Conservation (phyloP, 2,797 vertebrate species). For the Dipus sagitta region DNA sequence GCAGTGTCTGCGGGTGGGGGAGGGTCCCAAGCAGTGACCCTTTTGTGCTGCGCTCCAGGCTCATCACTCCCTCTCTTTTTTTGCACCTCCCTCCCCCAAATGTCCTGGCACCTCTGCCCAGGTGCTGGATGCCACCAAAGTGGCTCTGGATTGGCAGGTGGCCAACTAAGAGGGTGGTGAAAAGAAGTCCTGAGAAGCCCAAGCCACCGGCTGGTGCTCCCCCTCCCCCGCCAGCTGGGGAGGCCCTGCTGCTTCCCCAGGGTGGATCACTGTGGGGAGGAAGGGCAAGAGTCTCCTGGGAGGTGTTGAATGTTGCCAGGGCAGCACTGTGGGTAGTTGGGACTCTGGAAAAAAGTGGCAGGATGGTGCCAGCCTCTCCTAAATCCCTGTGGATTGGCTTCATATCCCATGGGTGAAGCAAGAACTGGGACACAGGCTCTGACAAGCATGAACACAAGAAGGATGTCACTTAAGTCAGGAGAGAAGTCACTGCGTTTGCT, state of each 20-base stretch:
- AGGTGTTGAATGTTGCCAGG: fast-evolving
- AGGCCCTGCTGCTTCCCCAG: too few relatives aligned
- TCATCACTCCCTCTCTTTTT: fast-evolving
- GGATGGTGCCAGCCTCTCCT: not conserved
- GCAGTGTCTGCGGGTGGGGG: too few relatives aligned
- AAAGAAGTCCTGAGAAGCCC: not conserved
- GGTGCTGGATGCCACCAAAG: fast-evolving
- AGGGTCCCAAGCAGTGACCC: fast-evolving
- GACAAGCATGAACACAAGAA: not conserved
- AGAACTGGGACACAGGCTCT: not conserved
- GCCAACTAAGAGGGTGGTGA: not conserved
- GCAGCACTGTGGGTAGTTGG: fast-evolving
- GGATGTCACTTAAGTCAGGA: fast-evolving
- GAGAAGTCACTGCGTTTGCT: not conserved
- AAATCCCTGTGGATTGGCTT: fast-evolving
- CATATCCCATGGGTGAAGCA: fast-evolving
- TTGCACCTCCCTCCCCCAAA: fast-evolving
- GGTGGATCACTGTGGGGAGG: fast-evolving
- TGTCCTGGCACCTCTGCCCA: not conserved
- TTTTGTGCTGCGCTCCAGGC: not conserved
- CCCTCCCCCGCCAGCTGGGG: fast-evolving
- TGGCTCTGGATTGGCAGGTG: not conserved
- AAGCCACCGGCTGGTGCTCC: fast-evolving
- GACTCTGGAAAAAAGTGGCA: fast-evolving
- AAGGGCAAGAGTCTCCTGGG: not conserved